Evolutionary conservation across 2,888 invertebrate species (phyloP), one percentile per base, ranked within the genome.

Genomic region (Zhengitettix transpicula): DNA sequence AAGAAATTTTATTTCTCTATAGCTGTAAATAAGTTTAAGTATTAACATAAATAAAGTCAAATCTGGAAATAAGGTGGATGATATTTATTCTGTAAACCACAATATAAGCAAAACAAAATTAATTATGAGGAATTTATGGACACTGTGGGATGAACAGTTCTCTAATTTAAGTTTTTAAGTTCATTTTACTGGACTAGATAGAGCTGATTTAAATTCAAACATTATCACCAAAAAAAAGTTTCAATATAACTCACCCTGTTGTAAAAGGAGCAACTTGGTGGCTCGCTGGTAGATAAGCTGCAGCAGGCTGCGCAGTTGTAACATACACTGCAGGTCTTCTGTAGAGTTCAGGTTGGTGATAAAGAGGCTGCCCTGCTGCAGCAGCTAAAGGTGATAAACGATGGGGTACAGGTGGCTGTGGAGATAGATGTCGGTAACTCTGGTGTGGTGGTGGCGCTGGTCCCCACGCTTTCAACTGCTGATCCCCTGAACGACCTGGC

Each of bases 281-380:
- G 40, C 77, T 75, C 59, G 77, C 73, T 52, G 77, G 74, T 65
- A 77, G 70, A 68, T 76, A 76, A 40, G 78, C 77, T 58, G 77
- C 76, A 40, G 78, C 76, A 58, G 77, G 77, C 65, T 77, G 80
- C 52, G 75, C 74, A 55, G 80, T 79, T 56, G 85, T 83, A 53
- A 85, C 84, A 70, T 85, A 86, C 55, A 86, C 85, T 54, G 83
- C 80, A 40, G 65, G 68, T 55, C 81, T 81, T 15, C 81, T 78
- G 73, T 82, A 87, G 65, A 82, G 74, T 66, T 78, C 78, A 57
- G 81, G 78, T 69, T 83, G 81, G 67, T 81, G 80, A 69, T 82
- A 82, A 44, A 82, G 75, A 41, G 81, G 82, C 68, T 82, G 81
- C 9, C 80, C 80, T 62, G 75, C 73, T 51, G 68, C 68, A 28